These are phyloP conservation scores for Ornithoptera priamus DNA, from an alignment of 2,888 invertebrate genomes.

Conservation along the genomic window DNA sequence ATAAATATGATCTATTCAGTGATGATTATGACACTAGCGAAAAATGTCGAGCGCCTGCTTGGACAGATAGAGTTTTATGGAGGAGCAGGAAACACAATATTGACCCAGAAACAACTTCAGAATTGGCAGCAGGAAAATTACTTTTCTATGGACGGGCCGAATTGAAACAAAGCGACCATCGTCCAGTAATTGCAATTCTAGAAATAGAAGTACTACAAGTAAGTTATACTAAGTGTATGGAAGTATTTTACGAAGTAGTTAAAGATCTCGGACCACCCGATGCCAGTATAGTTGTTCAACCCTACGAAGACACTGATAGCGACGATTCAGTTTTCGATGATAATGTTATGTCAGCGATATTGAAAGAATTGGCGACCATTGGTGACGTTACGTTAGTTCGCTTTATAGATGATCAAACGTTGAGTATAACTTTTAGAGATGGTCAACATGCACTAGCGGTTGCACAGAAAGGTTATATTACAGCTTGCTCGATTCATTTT, in stretches of 20 bases:
- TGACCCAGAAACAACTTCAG: slow-evolving; percentile 82
- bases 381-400: slow-evolving; percentile 95
- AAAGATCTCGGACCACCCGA: slow-evolving; percentile 96
- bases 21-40: slow-evolving; percentile 99
- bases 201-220: slow-evolving; percentile 93
- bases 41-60: slow-evolving; percentile 97
- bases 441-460: slow-evolving; percentile 93
- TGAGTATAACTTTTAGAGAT: slow-evolving; percentile 95
- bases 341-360: slow-evolving; percentile 86
- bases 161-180: slow-evolving; percentile 97
- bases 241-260: slow-evolving; percentile 91
- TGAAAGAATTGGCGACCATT: slow-evolving; percentile 90
- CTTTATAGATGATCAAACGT: slow-evolving; percentile 89
- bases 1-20: slow-evolving; percentile 99
- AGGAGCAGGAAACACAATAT: slow-evolving; percentile 87
- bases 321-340: slow-evolving; percentile 87
- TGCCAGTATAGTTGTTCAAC: slow-evolving; percentile 91
- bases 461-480: slow-evolving; percentile 76
- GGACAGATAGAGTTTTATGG: slow-evolving; percentile 99
- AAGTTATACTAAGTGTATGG: slow-evolving; percentile 86
- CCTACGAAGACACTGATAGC: slow-evolving; percentile 57
- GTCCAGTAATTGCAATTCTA: slow-evolving; percentile 95
- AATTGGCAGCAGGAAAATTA: slow-evolving; percentile 88
- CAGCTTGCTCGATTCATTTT: slow-evolving; percentile 83
- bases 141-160: slow-evolving; percentile 96